A percentile compares a stretch with the other conserved stretches of the same genome.
Conservation (phyloP, 2,888 invertebrate species). For the Bimastos eiseni region DNA sequence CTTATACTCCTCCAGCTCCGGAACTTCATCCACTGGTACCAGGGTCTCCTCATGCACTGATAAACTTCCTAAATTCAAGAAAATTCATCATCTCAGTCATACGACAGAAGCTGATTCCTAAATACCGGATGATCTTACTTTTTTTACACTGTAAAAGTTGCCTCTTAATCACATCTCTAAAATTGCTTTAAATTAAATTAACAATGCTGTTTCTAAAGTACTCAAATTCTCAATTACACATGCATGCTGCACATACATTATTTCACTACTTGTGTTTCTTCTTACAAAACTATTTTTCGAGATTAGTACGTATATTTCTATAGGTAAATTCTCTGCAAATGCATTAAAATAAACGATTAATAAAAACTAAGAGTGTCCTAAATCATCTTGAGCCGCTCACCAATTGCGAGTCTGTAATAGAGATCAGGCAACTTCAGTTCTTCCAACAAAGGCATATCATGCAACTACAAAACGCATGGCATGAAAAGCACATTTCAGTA, state of each 20-base stretch:
- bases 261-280: neutral
- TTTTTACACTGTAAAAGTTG: no score
- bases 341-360: neutral
- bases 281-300: neutral
- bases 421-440: slow-evolving; percentile 56
- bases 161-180: no score
- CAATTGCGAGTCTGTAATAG: slow-evolving; percentile 54
- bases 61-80: slow-evolving; percentile 51
- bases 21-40: slow-evolving; percentile 50
- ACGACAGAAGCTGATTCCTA: no score
- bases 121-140: no score
- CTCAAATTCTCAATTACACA: no score
- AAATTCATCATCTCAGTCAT: neutral
- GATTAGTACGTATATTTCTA: neutral
- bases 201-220: no score
- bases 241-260: no score
- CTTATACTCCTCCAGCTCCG: slow-evolving; percentile 55
- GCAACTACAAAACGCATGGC: slow-evolving; percentile 52
- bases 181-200: no score
- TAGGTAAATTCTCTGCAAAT: neutral
- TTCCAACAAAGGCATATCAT: slow-evolving; percentile 56
- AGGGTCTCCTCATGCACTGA: slow-evolving; percentile 55
- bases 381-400: slow-evolving; percentile 41
- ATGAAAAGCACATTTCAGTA: neutral
- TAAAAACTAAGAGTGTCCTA: no score